Conservation (phyloP, 2,888 invertebrate species). For the Hirtodrosophila confusa region DNA sequence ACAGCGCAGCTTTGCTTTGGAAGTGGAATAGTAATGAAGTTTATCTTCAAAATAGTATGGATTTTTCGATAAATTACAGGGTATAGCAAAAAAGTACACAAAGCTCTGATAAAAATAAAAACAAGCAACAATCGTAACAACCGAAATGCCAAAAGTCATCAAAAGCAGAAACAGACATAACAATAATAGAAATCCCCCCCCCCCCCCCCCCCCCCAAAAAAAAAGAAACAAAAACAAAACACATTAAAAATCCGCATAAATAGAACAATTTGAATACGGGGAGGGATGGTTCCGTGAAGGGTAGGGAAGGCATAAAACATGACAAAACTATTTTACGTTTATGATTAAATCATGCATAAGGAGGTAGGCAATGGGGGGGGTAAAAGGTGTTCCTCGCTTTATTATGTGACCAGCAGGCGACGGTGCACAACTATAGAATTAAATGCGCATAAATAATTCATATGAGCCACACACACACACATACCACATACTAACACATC, state of each 20-base stretch:
- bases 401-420: conserved; percentile 42
- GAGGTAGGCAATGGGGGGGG: neutral
- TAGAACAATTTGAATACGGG: conserved; percentile 48
- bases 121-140: conserved; percentile 28
- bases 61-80: conserved; percentile 11
- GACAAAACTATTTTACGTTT: conserved; percentile 74
- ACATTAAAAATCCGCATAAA: conserved; percentile 54
- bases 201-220: conserved; percentile 2
- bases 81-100: conserved; percentile 21
- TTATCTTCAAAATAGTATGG: too few relatives aligned
- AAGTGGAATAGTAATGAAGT: too few relatives aligned
- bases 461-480: conserved; percentile 34
- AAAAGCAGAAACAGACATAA: conserved; percentile 44
- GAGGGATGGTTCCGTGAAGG: neutral
- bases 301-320: conserved; percentile 48
- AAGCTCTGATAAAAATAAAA: conserved; percentile 48
- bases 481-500: conserved; percentile 26
- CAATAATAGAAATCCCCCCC: conserved; percentile 3
- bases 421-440: conserved; percentile 63
- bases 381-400: conserved; percentile 39
- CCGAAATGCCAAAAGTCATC: conserved; percentile 66
- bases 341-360: conserved; percentile 73
- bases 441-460: conserved; percentile 77
- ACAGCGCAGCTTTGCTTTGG: too few relatives aligned
- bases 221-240: conserved; percentile 31